Conservation (phyloP, 2,113 vertebrate species). For the Tichodroma muraria region DNA sequence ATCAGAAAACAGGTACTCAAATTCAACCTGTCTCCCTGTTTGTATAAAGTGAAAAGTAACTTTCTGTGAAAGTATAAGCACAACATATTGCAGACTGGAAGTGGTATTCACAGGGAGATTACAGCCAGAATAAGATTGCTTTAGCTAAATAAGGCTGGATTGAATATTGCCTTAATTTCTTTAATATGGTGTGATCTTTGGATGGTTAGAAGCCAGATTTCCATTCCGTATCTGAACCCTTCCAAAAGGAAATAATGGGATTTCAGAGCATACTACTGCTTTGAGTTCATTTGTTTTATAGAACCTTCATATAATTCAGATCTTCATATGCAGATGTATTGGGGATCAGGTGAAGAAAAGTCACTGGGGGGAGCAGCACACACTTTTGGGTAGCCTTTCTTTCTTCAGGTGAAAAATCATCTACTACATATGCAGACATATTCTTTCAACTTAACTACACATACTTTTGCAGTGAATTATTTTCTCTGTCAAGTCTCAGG, state of each 20-base stretch:
- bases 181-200: neutral
- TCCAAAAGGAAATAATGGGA: neutral
- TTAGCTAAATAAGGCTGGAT: neutral
- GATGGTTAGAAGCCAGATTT: neutral
- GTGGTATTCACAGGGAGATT: neutral
- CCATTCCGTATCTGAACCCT: neutral
- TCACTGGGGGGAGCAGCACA: neutral
- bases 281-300: neutral
- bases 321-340: neutral
- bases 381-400: neutral
- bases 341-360: neutral
- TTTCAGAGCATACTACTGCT: neutral
- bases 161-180: neutral
- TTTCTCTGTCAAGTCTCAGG: neutral
- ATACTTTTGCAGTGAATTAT: neutral
- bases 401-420: neutral
- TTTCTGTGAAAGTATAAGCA: neutral
- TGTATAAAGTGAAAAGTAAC: neutral
- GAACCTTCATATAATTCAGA: neutral
- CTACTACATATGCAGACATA: neutral
- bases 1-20: neutral
- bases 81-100: neutral
- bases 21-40: neutral
- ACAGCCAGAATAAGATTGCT: neutral
- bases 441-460: neutral